These are phyloP conservation scores for Xylota segnis DNA, from an alignment of 2,888 invertebrate genomes.

Conservation along the genomic window DNA sequence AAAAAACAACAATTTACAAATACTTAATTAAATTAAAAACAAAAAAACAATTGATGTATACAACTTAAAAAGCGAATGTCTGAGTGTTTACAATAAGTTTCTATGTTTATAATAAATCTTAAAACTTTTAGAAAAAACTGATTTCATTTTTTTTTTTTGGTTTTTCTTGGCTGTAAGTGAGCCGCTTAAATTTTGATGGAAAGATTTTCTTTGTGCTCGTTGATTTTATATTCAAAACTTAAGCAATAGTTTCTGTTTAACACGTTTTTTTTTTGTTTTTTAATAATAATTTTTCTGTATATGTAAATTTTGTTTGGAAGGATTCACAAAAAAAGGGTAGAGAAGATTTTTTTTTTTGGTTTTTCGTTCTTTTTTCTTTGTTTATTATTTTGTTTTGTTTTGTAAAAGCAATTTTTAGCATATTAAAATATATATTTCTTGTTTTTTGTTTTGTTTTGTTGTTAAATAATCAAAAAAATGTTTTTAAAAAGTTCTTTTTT, in stretches of 20 bases:
- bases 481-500: conserved; percentile 78
- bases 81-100: conserved; percentile 65
- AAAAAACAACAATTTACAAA: conserved; percentile 5
- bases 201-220: conserved; percentile 74
- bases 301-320: conserved; percentile 75
- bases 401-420: conserved; percentile 78
- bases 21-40: conserved; percentile 6
- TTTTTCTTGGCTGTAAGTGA: conserved; percentile 74
- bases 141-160: conserved; percentile 49
- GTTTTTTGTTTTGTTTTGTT: conserved; percentile 52
- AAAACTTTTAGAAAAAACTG: conserved; percentile 66
- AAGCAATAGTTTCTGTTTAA: conserved; percentile 73
- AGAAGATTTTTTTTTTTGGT: conserved; percentile 78
- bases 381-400: conserved; percentile 63
- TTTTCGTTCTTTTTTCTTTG: conserved; percentile 55
- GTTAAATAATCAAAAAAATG: conserved; percentile 74
- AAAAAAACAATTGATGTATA: conserved; percentile 23
- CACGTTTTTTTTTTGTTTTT: conserved; percentile 42
- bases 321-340: conserved; percentile 79
- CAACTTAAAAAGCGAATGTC: conserved; percentile 60
- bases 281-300: conserved; percentile 65
- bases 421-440: conserved; percentile 77
- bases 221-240: conserved; percentile 70
- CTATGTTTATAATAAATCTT: conserved; percentile 52
- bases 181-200: conserved; percentile 75